Evolutionary conservation across 2,797 vertebrate genomes (phyloP).

Genomic region (Coranthus polyacanthus): DNA sequence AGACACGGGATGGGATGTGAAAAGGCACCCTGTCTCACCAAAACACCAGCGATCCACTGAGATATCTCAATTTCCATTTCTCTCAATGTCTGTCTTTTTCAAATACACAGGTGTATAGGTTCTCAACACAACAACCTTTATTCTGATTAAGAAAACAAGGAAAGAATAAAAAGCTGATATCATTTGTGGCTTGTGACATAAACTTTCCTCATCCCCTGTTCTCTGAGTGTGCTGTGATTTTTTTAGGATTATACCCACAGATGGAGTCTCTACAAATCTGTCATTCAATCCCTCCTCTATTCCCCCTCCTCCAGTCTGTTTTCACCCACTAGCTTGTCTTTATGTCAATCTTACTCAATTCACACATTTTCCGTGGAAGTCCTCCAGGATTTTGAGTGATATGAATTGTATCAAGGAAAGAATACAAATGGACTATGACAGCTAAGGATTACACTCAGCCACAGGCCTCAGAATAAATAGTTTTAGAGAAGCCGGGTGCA

Average conservation of each 20-base stretch:
- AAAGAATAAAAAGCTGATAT: conserved; percentile 50
- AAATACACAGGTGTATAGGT: neutral
- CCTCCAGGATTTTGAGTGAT: conserved; percentile 56
- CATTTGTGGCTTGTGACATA: conserved; percentile 52
- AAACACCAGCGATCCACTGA: conserved; percentile 33
- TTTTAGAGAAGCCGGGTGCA: conserved; percentile 25
- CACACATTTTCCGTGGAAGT: conserved; percentile 67
- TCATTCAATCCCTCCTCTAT: conserved; percentile 55
- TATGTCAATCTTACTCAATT: conserved; percentile 66
- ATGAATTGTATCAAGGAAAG: conserved; percentile 53
- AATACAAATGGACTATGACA: conserved; percentile 65
- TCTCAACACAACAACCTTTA: conserved; percentile 16
- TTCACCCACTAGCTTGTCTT: conserved; percentile 58
- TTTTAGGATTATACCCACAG: conserved; percentile 80
- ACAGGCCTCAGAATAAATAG: conserved; percentile 56
- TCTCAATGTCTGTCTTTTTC: neutral
- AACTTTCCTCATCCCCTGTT: conserved; percentile 41
- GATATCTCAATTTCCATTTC: conserved; percentile 25
- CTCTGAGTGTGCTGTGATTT: conserved; percentile 59
- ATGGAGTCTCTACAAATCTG: conserved; percentile 80
- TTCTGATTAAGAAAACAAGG: conserved; percentile 29
- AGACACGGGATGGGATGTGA: conserved; percentile 36
- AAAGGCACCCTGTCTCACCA: conserved; percentile 37
- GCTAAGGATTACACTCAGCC: conserved; percentile 54
- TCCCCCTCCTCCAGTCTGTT: conserved; percentile 21